Evolutionary conservation across 2,797 vertebrate species (phyloP).

Genomic region (Ispidina lecontei): DNA sequence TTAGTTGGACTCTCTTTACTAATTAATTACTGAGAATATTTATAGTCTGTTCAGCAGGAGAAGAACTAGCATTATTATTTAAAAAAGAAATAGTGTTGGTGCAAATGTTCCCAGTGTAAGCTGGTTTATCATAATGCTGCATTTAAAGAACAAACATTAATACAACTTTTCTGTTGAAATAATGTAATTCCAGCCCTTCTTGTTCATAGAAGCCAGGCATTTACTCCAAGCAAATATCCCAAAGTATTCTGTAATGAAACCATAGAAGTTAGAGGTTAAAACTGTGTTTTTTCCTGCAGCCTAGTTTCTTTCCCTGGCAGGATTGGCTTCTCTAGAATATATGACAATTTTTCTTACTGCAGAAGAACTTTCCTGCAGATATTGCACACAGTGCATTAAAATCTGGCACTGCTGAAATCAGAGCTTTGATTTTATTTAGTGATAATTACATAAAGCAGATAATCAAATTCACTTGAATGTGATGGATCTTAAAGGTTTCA

Average conservation of each 20-base stretch:
- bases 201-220: background rate
- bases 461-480: background rate
- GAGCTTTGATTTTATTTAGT: background rate
- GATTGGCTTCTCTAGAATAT: background rate
- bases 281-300: background rate
- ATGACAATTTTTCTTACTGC: background rate
- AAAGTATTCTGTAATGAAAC: background rate
- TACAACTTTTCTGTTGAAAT: background rate
- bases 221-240: background rate
- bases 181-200: background rate
- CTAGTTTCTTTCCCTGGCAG: background rate
- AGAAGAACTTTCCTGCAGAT: background rate
- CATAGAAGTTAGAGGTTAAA: background rate
- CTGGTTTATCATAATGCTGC: background rate
- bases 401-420: background rate
- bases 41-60: slow-evolving; percentile 15
- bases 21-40: slow-evolving; percentile 42
- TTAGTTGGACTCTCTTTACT: background rate
- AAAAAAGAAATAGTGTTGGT: background rate
- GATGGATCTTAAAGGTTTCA: background rate
- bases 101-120: background rate
- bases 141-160: slow-evolving; percentile 18
- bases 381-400: background rate
- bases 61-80: background rate
- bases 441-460: background rate